Conservation (phyloP, 1,140 invertebrate species). For the Sarcophaga peregrina region DNA sequence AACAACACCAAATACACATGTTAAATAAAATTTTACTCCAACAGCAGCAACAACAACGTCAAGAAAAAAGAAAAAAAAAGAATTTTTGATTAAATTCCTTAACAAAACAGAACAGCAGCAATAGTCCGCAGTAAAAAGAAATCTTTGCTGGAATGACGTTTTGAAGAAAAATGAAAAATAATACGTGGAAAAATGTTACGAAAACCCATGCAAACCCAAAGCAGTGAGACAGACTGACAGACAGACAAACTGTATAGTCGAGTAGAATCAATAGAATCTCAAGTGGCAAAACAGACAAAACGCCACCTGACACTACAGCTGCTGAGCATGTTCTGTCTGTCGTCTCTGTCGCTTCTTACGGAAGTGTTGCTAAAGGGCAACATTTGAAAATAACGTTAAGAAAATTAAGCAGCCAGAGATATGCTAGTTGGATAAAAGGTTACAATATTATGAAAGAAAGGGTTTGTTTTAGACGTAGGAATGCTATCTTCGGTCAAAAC, state of each 20-base stretch:
- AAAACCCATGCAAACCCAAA: neutral
- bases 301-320: too few species aligned
- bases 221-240: neutral
- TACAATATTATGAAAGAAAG: too few species aligned
- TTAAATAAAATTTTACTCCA: neutral
- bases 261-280: too few species aligned
- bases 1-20: neutral
- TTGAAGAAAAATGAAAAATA: neutral
- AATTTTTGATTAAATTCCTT: constrained; percentile 63
- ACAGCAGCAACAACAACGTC: neutral
- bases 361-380: too few species aligned
- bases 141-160: constrained; percentile 41
- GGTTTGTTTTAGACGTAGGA: too few species aligned
- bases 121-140: constrained; percentile 7
- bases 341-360: too few species aligned
- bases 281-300: too few species aligned
- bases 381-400: too few species aligned
- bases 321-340: too few species aligned
- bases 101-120: constrained; percentile 9
- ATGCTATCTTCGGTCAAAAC: too few species aligned
- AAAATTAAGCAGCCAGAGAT: too few species aligned
- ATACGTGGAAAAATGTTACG: constrained; percentile 34
- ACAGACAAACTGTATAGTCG: neutral
- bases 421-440: too few species aligned
- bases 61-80: constrained; percentile 49